Percentiles rank a stretch among this genome's conserved stretches.
phyloP scores from a whole-genome alignment of 64 coral and sea anemone species.

The Platygyra sinensis region DNA sequence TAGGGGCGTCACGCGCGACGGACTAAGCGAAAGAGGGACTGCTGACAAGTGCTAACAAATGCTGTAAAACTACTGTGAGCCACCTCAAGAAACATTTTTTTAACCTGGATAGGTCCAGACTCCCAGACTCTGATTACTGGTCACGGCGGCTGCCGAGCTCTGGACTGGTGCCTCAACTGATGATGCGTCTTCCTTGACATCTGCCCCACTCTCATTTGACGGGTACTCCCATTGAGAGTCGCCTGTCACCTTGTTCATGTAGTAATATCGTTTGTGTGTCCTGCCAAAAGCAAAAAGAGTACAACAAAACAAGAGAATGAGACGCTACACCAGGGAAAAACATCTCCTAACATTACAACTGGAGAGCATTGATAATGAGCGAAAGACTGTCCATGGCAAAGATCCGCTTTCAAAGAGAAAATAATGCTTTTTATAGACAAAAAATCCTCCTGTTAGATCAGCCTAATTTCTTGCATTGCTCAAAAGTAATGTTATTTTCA shows the following conservation, averaged over 20 bases:
- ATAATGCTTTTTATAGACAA: no score
- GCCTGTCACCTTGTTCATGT: conserved; percentile 48
- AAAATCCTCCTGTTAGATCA: no score
- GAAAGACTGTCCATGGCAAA: neutral
- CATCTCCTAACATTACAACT: neutral
- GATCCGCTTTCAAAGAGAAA: neutral
- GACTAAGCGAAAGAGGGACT: no score
- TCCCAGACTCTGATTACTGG: neutral
- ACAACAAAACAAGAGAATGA: conserved; percentile 37
- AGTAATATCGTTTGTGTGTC: conserved; percentile 63
- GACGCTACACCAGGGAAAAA: neutral
- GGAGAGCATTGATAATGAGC: neutral
- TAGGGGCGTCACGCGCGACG: no score
- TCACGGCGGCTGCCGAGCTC: neutral
- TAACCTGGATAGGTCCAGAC: conserved; percentile 34
- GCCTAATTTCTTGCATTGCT: no score
- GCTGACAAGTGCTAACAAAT: no score
- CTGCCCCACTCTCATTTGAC: neutral
- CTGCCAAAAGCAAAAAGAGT: conserved; percentile 9
- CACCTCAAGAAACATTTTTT: neutral
- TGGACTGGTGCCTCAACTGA: neutral
- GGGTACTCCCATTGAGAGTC: conserved; percentile 68
- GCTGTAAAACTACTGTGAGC: no score
- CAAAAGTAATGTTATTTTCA: no score
- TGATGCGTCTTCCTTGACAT: conserved; percentile 3